Conservation (phyloP, 2,113 vertebrate species). For the Clarias gariepinus region DNA sequence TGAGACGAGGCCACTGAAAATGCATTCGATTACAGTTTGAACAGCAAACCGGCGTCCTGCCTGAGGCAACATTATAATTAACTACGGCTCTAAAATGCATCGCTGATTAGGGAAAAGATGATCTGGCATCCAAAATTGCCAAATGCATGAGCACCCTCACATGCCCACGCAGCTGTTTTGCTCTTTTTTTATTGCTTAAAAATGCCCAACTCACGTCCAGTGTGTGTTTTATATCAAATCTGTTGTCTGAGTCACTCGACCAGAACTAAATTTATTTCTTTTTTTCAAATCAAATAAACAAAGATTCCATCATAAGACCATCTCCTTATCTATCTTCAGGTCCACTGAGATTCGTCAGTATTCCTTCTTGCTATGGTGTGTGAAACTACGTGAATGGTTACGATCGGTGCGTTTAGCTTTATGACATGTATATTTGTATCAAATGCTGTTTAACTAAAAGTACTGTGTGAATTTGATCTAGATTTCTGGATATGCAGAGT, state of each 20-base stretch:
- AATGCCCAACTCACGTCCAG: background rate
- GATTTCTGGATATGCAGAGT: background rate
- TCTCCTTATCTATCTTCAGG: background rate
- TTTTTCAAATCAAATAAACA: no score
- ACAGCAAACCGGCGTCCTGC: conserved; percentile 11
- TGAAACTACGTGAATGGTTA: background rate
- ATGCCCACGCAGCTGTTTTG: conserved; percentile 20
- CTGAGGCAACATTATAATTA: conserved; percentile 27
- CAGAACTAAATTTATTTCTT: background rate
- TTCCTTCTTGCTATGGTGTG: background rate
- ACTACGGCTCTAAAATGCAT: conserved; percentile 23
- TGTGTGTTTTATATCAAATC: background rate
- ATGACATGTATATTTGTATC: background rate
- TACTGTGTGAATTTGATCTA: background rate
- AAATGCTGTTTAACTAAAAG: background rate
- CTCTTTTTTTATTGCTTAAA: background rate
- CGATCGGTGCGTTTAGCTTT: background rate
- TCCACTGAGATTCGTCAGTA: background rate
- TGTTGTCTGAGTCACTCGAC: background rate
- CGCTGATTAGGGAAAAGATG: conserved; percentile 27
- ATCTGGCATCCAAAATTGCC: conserved; percentile 3
- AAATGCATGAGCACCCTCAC: conserved; percentile 10
- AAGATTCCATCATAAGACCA: background rate
- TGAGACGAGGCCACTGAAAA: background rate
- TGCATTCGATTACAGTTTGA: conserved; percentile 13